Evolutionary conservation across 1,140 invertebrate species (phyloP).

Genomic region (Prorops nasuta): DNA sequence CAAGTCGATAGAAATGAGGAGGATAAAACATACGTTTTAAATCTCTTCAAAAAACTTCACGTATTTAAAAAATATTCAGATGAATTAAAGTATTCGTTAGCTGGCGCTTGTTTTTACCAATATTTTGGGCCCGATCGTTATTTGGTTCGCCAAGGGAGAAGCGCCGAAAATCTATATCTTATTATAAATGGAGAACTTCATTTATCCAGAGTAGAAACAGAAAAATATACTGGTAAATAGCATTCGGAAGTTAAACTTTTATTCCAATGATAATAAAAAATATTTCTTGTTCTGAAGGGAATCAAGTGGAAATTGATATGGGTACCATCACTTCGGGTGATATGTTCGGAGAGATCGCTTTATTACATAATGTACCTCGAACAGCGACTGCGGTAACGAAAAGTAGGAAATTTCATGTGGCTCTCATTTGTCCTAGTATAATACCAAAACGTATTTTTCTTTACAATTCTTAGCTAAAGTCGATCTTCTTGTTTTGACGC

Average conservation of each 20-base stretch:
- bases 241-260: not conserved
- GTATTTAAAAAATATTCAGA: conserved; percentile 42
- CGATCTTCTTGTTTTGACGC: conserved; percentile 57
- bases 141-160: conserved; percentile 60
- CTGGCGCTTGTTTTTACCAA: conserved; percentile 58
- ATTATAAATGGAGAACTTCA: conserved; percentile 60
- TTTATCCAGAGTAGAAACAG: conserved; percentile 53
- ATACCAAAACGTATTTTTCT: not conserved
- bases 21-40: conserved; percentile 22
- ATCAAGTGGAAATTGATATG: conserved; percentile 20
- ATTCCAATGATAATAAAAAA: not conserved
- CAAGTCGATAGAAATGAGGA: conserved; percentile 18
- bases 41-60: conserved; percentile 28
- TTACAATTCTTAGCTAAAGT: conserved; percentile 47
- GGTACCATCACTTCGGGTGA: conserved; percentile 51
- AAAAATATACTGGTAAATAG: conserved; percentile 49
- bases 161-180: conserved; percentile 60
- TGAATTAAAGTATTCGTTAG: conserved; percentile 57
- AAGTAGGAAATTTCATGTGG: conserved; percentile 40
- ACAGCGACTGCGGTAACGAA: conserved; percentile 59
- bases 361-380: conserved; percentile 61
- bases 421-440: conserved; percentile 2
- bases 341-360: conserved; percentile 65
- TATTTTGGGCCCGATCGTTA: conserved; percentile 57
- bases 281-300: conserved; percentile 22